Percentiles rank a stretch among this genome's conserved stretches.
phyloP scores from a whole-genome alignment of 2,113 vertebrate species.

The Ellobius talpinus region DNA sequence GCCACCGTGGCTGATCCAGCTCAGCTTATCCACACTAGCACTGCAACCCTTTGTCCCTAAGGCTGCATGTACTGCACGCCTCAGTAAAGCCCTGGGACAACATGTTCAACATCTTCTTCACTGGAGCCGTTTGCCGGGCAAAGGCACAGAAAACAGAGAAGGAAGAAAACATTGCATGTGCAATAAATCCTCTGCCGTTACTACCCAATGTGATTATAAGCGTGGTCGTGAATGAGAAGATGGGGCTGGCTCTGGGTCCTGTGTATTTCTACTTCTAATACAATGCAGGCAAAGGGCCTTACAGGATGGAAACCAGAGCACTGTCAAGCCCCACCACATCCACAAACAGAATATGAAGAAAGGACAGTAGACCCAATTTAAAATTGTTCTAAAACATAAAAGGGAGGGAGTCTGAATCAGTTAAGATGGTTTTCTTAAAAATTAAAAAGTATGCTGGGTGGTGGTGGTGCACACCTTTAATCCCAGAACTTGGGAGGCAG shows the following conservation, averaged over 20 bases:
- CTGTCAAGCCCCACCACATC: not conserved
- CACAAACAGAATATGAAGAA: not conserved
- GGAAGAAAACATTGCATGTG: not conserved
- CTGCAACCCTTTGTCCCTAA: not conserved
- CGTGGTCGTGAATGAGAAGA: not conserved
- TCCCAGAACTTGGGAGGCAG: too few relatives aligned
- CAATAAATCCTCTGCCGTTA: not conserved
- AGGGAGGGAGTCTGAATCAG: not conserved
- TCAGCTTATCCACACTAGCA: not conserved
- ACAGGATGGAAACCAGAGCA: not conserved
- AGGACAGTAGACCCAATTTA: not conserved
- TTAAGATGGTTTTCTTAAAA: not conserved
- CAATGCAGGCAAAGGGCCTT: not conserved
- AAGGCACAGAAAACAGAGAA: not conserved
- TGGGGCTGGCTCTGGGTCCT: not conserved
- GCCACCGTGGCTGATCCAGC: not conserved
- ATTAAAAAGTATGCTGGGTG: not conserved
- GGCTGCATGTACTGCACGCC: not conserved
- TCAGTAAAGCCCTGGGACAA: not conserved
- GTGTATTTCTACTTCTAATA: not conserved
- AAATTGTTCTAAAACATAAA: conserved; percentile 31
- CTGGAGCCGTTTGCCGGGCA: not conserved
- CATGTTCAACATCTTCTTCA: not conserved
- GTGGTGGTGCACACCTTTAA: too few relatives aligned
- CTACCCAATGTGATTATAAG: not conserved